Evolutionary conservation across 1,140 invertebrate species (phyloP).

Genomic region (Harlomillsia oculata): DNA sequence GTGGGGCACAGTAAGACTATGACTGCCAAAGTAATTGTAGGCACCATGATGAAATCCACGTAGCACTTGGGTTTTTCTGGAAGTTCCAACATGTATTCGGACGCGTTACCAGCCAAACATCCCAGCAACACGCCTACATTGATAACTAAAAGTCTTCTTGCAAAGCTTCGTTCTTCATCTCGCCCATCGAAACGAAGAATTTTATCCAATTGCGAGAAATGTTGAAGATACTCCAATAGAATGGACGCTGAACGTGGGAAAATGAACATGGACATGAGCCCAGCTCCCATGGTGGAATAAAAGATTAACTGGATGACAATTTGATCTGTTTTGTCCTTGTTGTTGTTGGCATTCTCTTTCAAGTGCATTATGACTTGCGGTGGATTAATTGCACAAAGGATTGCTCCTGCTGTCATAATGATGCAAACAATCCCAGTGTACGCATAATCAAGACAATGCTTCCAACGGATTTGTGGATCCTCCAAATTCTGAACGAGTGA

Average conservation of each 20-base stretch:
- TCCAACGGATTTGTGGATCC: background rate
- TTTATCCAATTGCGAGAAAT: constrained; percentile 22
- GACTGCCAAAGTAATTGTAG: constrained; percentile 5
- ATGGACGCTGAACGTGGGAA: constrained; percentile 10
- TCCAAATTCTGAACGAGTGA: constrained; percentile 6
- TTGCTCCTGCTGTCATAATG: constrained; percentile 10
- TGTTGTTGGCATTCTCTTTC: background rate
- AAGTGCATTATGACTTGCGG: background rate
- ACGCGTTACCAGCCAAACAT: background rate
- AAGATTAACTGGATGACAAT: background rate
- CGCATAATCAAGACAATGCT: constrained; percentile 24
- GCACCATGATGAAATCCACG: constrained; percentile 12
- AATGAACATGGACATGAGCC: constrained; percentile 20
- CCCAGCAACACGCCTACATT: background rate
- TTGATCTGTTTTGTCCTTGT: constrained; percentile 15
- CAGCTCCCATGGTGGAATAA: background rate
- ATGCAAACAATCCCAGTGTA: constrained; percentile 8
- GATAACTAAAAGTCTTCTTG: background rate
- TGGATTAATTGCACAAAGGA: constrained; percentile 8
- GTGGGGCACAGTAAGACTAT: constrained; percentile 10
- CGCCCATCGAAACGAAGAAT: constrained; percentile 21
- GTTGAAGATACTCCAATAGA: constrained; percentile 18
- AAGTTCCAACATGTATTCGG: constrained; percentile 6
- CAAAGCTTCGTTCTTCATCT: constrained; percentile 1
- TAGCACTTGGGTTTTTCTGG: background rate